Base-by-base conservation (phyloP, 1,140 invertebrate species). In the Bombus terrestris region DNA sequence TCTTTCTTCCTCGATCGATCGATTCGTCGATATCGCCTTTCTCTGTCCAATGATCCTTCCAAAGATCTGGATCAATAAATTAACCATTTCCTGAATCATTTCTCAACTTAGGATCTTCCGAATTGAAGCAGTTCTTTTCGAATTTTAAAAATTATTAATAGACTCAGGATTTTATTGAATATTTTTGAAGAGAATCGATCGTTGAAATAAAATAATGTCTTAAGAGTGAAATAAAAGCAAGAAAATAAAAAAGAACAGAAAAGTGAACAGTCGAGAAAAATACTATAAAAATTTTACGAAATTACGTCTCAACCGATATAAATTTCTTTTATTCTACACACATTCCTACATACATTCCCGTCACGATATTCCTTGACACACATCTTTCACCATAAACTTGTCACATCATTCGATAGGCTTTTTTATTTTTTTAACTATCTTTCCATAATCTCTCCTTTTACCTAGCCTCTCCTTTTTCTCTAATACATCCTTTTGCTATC, bases 1-100 rank as follows among this genome's bases (percentile, higher is more conserved):
- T 79, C 85, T 79, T 87, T 68, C 79, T 59, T 88, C 57, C 66
- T 64, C 41, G n/a, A 69, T 66, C 76, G 80, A 75, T 85, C 73
- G 28, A 62, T n/a, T 41, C 2, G 8, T 47, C 39, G 37, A 15
- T 73, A 53, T 74, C 13, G 74, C 57, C 78, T 84, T 76, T 88
- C 89, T 86, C 83, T 39, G 18, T 68, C 22, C 3, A 15, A 15
- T n/a, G 22, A 75, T 73, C 57, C 32, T 47, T 10, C 25, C 2
- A 28, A 18, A 22, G n/a, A 68, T 43, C 62, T 10, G 37, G 35
- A 53, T 68, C 35, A 2, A 28, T 59, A 47, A 47, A 47, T 47
- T 47, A 47, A 18, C 47, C 15, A 1, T 6, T 47, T 47, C 15
- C 47, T 1, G 47, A 47, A 47, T 47, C 47, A 18, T 18, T 47